Conservation (phyloP, 1,140 invertebrate species). For the Stenopsyche tienmushanensis region DNA sequence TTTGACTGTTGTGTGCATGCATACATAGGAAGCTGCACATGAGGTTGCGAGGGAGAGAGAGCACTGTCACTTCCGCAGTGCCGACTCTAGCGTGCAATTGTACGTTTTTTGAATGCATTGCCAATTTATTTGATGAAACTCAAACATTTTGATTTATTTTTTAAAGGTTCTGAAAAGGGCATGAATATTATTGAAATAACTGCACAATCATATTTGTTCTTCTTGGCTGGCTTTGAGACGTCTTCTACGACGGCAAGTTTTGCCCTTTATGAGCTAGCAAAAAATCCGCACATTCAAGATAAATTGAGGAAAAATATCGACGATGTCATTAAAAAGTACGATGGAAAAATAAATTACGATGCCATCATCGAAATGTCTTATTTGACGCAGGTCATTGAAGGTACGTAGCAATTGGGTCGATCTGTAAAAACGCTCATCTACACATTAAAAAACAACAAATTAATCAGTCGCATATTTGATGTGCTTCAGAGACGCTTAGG, state of each 20-base stretch:
- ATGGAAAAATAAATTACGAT: slow-evolving; percentile 55
- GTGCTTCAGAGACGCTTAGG: slow-evolving; percentile 63
- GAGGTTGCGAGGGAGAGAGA: too few species aligned
- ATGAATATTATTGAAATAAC: neutral
- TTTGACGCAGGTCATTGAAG: slow-evolving; percentile 48
- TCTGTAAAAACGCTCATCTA: neutral
- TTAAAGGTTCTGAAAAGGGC: neutral
- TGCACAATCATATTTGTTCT: slow-evolving; percentile 42
- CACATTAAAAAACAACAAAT: neutral
- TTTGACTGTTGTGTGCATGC: too few species aligned
- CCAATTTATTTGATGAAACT: neutral
- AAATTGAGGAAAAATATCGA: slow-evolving; percentile 43
- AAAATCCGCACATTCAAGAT: slow-evolving; percentile 55
- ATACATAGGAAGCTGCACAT: too few species aligned
- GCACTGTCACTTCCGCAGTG: too few species aligned
- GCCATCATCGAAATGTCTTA: slow-evolving; percentile 46
- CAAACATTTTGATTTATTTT: neutral
- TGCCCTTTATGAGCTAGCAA: slow-evolving; percentile 54
- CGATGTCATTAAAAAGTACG: slow-evolving; percentile 46
- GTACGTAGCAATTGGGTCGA: too few species aligned
- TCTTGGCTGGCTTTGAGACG: slow-evolving; percentile 46
- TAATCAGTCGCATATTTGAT: too few species aligned
- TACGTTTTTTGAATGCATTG: too few species aligned
- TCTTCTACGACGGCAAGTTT: slow-evolving; percentile 47
- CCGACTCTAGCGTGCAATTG: too few species aligned